Percentiles rank a stretch among this genome's conserved stretches.
These are phyloP conservation scores for Scotopteryx bipunctaria DNA, from an alignment of 2,888 invertebrate species.

Conservation along the genomic window DNA sequence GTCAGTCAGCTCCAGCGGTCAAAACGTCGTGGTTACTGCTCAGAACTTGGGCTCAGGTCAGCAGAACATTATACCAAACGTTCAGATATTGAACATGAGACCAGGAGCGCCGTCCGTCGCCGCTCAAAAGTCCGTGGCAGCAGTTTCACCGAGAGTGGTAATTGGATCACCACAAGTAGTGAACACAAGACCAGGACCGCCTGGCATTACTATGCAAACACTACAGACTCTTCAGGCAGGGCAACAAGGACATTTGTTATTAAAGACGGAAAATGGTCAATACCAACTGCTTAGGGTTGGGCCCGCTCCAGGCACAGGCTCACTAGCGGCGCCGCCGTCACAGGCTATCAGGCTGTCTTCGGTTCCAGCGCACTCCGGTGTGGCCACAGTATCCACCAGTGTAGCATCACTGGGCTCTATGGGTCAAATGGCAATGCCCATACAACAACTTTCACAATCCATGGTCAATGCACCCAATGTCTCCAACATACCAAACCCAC, in stretches of 20 bases:
- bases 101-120: slow-evolving; percentile 90
- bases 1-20: slow-evolving; percentile 84
- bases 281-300: slow-evolving; percentile 96
- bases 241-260: slow-evolving; percentile 93
- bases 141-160: slow-evolving; percentile 91
- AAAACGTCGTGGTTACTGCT: slow-evolving; percentile 82
- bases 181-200: slow-evolving; percentile 95
- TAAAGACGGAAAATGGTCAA: slow-evolving; percentile 98
- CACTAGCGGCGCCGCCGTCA: slow-evolving; percentile 84
- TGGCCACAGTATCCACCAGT: slow-evolving; percentile 71
- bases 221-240: slow-evolving; percentile 93
- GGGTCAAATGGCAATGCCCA: slow-evolving; percentile 46
- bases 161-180: slow-evolving; percentile 91
- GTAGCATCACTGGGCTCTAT: slow-evolving; percentile 61
- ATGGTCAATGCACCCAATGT: slow-evolving; percentile 16
- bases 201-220: slow-evolving; percentile 93
- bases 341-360: slow-evolving; percentile 93
- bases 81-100: slow-evolving; percentile 92
- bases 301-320: slow-evolving; percentile 84
- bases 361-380: slow-evolving; percentile 83
- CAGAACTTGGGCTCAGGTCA: slow-evolving; percentile 85
- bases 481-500: slow-evolving; percentile 18
- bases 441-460: slow-evolving; percentile 32
- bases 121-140: slow-evolving; percentile 89
- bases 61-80: slow-evolving; percentile 87